These are phyloP conservation scores for Metellina segmentata DNA, from an alignment of 2,888 invertebrate species.

Conservation along the genomic window DNA sequence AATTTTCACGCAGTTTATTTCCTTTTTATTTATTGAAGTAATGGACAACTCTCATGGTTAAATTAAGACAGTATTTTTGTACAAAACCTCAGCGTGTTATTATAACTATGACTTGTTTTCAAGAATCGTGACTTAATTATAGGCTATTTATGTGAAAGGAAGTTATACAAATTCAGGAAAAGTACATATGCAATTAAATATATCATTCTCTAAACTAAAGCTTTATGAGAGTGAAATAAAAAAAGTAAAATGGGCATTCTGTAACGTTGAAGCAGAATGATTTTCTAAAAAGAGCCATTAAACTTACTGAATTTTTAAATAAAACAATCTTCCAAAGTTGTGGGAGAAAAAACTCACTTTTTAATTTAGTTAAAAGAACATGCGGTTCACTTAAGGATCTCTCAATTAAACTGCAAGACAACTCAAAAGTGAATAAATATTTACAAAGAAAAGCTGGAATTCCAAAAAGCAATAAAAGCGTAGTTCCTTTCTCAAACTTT, in stretches of 20 bases:
- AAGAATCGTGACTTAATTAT: too few species aligned
- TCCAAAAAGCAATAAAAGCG: slow-evolving; percentile 1
- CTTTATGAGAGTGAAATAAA: too few species aligned
- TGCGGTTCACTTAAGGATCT: background rate
- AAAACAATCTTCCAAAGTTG: slow-evolving; percentile 2
- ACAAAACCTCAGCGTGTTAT: too few species aligned
- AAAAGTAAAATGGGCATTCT: background rate
- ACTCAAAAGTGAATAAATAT: slow-evolving; percentile 21
- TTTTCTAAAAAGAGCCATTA: background rate
- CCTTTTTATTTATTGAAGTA: too few species aligned
- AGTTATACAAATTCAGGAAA: too few species aligned
- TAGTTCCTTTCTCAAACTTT: slow-evolving; percentile 8
- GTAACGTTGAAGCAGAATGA: background rate
- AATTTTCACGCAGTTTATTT: too few species aligned
- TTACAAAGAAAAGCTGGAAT: slow-evolving; percentile 3
- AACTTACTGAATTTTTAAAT: background rate
- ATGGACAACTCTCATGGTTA: too few species aligned
- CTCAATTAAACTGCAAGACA: slow-evolving; percentile 12
- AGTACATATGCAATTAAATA: too few species aligned
- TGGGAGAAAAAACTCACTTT: background rate
- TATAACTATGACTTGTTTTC: too few species aligned
- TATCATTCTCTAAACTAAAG: too few species aligned
- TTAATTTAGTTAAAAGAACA: slow-evolving; percentile 15
- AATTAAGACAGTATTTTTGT: too few species aligned
- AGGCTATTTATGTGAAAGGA: too few species aligned